Evolutionary conservation across 2,113 vertebrate genomes (phyloP).

Genomic region (Climacteris rufus): DNA sequence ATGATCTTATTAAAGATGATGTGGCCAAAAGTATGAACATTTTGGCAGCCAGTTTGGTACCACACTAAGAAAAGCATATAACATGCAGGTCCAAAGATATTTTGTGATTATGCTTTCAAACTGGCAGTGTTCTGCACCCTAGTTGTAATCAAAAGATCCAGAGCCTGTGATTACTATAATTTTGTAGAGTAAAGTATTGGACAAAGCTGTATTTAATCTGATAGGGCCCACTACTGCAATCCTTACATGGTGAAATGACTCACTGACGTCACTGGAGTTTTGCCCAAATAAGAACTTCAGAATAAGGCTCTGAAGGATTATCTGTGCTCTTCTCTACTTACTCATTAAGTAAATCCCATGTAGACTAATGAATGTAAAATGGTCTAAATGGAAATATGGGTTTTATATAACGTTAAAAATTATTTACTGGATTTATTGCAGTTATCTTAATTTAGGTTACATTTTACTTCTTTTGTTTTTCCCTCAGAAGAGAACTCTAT

Average conservation of each 20-base stretch:
- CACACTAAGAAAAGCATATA: background rate
- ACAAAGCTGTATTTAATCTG: background rate
- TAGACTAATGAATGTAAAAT: background rate
- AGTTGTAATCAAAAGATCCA: background rate
- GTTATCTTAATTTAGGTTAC: background rate
- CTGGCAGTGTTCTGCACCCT: background rate
- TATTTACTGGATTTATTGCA: background rate
- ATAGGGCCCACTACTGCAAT: background rate
- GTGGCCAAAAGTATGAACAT: background rate
- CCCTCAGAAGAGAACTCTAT: background rate
- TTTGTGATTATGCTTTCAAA: background rate
- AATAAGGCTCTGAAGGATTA: background rate
- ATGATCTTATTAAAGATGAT: background rate
- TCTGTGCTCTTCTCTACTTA: background rate
- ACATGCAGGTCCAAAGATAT: background rate
- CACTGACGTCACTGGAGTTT: background rate
- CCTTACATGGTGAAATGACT: background rate
- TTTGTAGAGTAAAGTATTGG: background rate
- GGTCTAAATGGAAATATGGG: background rate
- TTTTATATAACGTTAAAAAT: background rate
- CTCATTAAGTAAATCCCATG: background rate
- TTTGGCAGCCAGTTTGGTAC: constrained; percentile 23
- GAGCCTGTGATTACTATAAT: background rate
- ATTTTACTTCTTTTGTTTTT: background rate
- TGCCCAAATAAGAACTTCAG: background rate